phyloP scores from a whole-genome alignment of 2,113 vertebrate species.

The Neotragus moschatus region DNA sequence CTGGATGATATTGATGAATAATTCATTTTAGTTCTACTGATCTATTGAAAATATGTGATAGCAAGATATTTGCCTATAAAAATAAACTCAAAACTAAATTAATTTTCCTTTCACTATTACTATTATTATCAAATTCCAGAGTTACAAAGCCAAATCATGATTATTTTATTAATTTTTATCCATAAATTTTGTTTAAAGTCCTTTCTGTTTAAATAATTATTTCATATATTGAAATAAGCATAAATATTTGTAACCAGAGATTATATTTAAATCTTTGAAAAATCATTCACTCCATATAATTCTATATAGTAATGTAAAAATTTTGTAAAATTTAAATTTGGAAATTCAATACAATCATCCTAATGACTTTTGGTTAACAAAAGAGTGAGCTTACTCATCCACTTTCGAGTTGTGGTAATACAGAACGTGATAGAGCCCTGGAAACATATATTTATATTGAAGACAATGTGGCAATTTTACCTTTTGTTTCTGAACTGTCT shows the following conservation, averaged over 20 bases:
- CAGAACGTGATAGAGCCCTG: background rate
- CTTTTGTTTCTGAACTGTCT: background rate
- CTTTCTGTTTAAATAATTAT: background rate
- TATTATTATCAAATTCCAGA: background rate
- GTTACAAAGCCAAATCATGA: background rate
- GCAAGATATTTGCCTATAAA: background rate
- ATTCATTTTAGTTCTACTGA: background rate
- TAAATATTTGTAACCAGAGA: background rate
- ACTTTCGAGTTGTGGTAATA: background rate
- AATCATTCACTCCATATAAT: background rate
- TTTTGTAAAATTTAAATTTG: background rate
- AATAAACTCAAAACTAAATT: background rate
- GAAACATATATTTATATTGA: background rate
- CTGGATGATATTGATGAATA: background rate
- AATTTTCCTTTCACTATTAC: background rate
- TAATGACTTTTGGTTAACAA: background rate
- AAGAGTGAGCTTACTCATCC: background rate
- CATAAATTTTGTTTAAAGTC: background rate
- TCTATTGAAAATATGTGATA: background rate
- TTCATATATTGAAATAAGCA: background rate
- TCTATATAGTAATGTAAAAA: background rate
- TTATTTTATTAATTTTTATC: background rate
- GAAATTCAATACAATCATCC: background rate
- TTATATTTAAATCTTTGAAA: background rate
- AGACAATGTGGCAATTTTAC: background rate